Evolutionary conservation across 2,113 vertebrate genomes (phyloP).

Genomic region (Micronycteris hirsuta): DNA sequence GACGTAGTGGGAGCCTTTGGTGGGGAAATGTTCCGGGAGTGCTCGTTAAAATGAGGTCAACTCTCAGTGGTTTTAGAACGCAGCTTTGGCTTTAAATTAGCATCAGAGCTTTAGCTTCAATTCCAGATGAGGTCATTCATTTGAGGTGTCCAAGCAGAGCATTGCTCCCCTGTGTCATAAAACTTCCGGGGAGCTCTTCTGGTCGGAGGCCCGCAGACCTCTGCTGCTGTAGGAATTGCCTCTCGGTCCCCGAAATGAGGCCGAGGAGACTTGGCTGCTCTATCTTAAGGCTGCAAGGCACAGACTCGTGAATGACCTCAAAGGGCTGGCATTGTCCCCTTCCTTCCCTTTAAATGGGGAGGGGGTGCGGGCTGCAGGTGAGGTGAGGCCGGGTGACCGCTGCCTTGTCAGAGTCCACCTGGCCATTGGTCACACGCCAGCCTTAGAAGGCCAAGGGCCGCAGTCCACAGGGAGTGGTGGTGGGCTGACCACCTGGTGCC

Average conservation of each 20-base stretch:
- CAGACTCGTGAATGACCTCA: no score
- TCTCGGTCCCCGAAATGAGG: background rate
- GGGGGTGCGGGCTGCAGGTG: accelerated
- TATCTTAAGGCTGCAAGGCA: background rate
- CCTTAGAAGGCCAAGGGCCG: background rate
- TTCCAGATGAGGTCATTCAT: background rate
- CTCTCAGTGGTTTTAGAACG: background rate
- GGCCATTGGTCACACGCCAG: accelerated
- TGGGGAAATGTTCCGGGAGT: background rate
- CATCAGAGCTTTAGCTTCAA: background rate
- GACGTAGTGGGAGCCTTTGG: no score
- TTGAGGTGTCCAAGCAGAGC: background rate
- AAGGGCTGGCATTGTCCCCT: accelerated
- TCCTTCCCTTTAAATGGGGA: background rate
- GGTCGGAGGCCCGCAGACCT: background rate
- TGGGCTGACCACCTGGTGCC: accelerated
- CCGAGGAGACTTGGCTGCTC: background rate
- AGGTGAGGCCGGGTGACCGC: background rate
- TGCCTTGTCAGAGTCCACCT: background rate
- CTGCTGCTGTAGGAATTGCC: background rate
- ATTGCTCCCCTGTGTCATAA: background rate
- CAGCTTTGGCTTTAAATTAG: background rate
- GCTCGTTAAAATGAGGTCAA: accelerated
- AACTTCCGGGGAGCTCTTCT: no score
- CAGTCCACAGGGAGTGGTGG: background rate